Evolutionary conservation across 2,888 invertebrate genomes (phyloP).

Genomic region (Panorpa germanica): DNA sequence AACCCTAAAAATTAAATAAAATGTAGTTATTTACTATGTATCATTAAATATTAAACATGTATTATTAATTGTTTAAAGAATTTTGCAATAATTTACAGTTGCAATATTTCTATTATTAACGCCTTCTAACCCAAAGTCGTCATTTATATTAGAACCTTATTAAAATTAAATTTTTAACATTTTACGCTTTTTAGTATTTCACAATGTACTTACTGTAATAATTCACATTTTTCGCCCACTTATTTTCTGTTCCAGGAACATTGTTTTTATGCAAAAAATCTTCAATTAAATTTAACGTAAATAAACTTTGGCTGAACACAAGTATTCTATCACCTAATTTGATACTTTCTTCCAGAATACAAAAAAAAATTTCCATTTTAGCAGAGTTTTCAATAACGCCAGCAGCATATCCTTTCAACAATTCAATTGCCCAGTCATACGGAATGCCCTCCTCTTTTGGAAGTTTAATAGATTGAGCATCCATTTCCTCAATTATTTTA

Average conservation of each 20-base stretch:
- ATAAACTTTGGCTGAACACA: conserved; percentile 89
- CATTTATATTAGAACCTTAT: too few relatives aligned
- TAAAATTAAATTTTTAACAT: too few relatives aligned
- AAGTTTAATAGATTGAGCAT: conserved; percentile 17
- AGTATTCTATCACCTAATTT: conserved; percentile 75
- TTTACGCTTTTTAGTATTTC: too few relatives aligned
- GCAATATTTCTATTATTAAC: conserved; percentile 3
- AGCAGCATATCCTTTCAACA: conserved; percentile 69
- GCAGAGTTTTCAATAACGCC: conserved; percentile 85
- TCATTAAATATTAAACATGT: conserved; percentile 7
- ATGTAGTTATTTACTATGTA: conserved; percentile 1
- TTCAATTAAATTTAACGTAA: conserved; percentile 89
- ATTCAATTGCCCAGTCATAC: conserved; percentile 74
- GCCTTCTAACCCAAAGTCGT: too few relatives aligned
- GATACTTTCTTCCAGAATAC: conserved; percentile 77
- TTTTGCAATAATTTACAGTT: neutral
- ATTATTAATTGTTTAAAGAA: conserved; percentile 5
- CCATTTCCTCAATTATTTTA: conserved; percentile 14
- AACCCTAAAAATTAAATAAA: conserved; percentile 38
- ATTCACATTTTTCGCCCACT: conserved; percentile 71
- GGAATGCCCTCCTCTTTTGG: conserved; percentile 62
- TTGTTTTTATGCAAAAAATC: conserved; percentile 64
- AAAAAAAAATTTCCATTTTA: conserved; percentile 88
- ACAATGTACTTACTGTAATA: conserved; percentile 67
- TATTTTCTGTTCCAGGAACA: conserved; percentile 46